Percentiles rank a stretch among this genome's conserved stretches.
Conservation (phyloP, 2,113 vertebrate genomes). For the Archocentrus centrarchus region DNA sequence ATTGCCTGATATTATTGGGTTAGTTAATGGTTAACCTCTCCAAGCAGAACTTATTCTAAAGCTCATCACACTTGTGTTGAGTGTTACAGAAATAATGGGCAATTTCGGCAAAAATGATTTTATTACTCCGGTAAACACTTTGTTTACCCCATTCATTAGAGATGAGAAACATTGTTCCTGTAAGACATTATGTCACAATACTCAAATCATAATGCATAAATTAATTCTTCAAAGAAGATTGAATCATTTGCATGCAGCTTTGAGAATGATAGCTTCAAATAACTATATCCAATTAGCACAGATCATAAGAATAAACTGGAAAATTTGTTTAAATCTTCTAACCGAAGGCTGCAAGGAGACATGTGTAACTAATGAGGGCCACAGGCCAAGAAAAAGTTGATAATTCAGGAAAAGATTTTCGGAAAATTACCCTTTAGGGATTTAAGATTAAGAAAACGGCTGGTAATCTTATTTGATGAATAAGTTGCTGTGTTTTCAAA, state of each 20-base stretch:
- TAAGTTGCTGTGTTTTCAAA: neutral
- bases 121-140: constrained; percentile 9
- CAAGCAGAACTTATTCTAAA: neutral
- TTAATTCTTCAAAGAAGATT: constrained; percentile 29
- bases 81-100: neutral
- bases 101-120: constrained; percentile 4
- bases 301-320: constrained; percentile 35
- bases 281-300: constrained; percentile 35
- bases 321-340: constrained; percentile 27
- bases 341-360: constrained; percentile 2
- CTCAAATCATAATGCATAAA: neutral
- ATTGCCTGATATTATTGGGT: neutral
- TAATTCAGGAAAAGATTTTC: neutral
- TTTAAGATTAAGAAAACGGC: neutral
- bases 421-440: neutral
- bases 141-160: constrained; percentile 23
- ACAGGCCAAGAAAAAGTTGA: neutral
- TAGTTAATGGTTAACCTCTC: neutral
- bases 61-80: neutral
- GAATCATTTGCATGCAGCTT: constrained; percentile 3
- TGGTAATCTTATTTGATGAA: constrained; percentile 15
- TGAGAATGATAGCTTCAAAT: constrained; percentile 8
- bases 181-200: constrained; percentile 10
- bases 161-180: neutral
- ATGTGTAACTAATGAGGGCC: neutral